These are phyloP conservation scores for Meloe dianella DNA, from an alignment of 2,888 invertebrate genomes.

Conservation along the genomic window DNA sequence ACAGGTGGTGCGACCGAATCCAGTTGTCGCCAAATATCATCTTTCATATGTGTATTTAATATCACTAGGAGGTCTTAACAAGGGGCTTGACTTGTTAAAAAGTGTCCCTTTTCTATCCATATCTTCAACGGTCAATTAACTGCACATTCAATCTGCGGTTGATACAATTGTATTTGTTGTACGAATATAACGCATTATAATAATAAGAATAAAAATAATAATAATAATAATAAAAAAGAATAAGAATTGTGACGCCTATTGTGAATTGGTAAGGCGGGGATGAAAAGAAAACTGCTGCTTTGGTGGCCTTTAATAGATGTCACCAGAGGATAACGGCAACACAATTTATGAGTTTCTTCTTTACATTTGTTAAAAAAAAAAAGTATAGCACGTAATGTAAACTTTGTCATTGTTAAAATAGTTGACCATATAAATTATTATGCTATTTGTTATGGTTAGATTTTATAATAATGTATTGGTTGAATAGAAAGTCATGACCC, in stretches of 20 bases:
- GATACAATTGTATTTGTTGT: slow-evolving; percentile 50
- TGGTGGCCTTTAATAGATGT: slow-evolving; percentile 50
- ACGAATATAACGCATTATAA: slow-evolving; percentile 38
- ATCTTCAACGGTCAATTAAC: slow-evolving; percentile 54
- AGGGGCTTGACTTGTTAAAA: slow-evolving; percentile 42
- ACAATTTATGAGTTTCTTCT: slow-evolving; percentile 45
- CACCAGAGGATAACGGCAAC: slow-evolving; percentile 42
- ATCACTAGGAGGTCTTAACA: slow-evolving; percentile 40
- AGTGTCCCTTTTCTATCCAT: slow-evolving; percentile 33
- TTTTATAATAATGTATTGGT: slow-evolving; percentile 30
- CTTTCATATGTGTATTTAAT: slow-evolving; percentile 38
- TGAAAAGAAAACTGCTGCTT: slow-evolving; percentile 31
- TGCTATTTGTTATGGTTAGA: neutral
- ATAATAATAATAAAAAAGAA: slow-evolving; percentile 8
- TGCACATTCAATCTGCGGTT: slow-evolving; percentile 52
- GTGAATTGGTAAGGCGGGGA: slow-evolving; percentile 9
- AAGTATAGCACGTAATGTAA: slow-evolving; percentile 45
- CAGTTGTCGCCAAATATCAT: slow-evolving; percentile 30
- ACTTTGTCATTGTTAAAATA: slow-evolving; percentile 41
- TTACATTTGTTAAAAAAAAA: slow-evolving; percentile 42
- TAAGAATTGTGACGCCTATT: slow-evolving; percentile 15
- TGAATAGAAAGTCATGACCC: slow-evolving; percentile 44
- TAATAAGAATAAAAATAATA: slow-evolving; percentile 19
- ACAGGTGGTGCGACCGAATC: slow-evolving; percentile 46
- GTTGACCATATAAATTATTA: slow-evolving; percentile 19